Evolutionary conservation across 2,113 vertebrate species (phyloP).

Genomic region (Lagopus muta): DNA sequence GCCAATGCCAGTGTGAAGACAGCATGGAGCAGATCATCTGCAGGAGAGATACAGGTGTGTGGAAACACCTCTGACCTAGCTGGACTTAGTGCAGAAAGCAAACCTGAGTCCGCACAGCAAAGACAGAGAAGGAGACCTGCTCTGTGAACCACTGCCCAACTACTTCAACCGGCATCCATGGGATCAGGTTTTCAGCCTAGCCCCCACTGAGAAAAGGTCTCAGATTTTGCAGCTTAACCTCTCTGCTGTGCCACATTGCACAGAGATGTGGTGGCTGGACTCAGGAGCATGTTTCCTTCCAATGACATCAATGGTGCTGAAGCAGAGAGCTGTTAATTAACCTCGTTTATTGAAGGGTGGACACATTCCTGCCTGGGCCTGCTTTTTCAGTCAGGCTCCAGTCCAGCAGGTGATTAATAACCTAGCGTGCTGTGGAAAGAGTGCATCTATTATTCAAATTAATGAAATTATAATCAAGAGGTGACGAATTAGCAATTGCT

Average conservation of each 20-base stretch:
- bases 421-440: constrained; percentile 52
- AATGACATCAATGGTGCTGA: neutral
- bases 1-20: fast-evolving
- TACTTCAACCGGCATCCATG: fast-evolving
- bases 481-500: constrained; percentile 76
- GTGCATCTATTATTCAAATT: constrained; percentile 79
- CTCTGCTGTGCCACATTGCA: fast-evolving
- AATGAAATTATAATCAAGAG: constrained; percentile 79
- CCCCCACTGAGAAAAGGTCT: neutral
- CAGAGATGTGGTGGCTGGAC: neutral
- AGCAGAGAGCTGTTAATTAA: constrained; percentile 68
- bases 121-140: neutral
- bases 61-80: neutral
- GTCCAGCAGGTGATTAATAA: constrained; percentile 78
- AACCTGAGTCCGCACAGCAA: neutral
- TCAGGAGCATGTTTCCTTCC: neutral
- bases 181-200: neutral
- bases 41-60: neutral
- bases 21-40: neutral
- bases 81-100: neutral
- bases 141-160: neutral
- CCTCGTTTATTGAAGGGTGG: constrained; percentile 58
- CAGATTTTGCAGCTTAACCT: neutral
- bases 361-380: constrained; percentile 54
- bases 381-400: constrained; percentile 71